These are phyloP conservation scores for Stenopsyche tienmushanensis DNA, from an alignment of 1,140 invertebrate genomes.

Conservation along the genomic window DNA sequence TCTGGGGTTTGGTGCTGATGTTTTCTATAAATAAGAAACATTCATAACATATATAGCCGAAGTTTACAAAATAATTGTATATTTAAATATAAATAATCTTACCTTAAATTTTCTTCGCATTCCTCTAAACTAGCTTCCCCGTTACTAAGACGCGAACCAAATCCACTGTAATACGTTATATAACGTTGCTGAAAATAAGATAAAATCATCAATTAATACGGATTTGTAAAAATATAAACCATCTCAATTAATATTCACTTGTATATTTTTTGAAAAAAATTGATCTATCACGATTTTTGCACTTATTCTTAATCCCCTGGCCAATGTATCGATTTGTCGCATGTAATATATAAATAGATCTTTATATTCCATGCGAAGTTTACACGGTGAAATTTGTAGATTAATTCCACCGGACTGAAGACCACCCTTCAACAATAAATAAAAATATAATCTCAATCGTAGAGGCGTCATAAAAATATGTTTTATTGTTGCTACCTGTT, in stretches of 20 bases:
- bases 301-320: slow-evolving; percentile 57
- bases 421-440: slow-evolving; percentile 40
- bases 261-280: slow-evolving; percentile 50
- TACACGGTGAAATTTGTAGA: slow-evolving; percentile 57
- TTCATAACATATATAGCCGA: background rate
- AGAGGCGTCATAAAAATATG: too few relatives aligned
- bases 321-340: slow-evolving; percentile 62
- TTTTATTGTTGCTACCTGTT: slow-evolving; percentile 60
- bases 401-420: slow-evolving; percentile 63
- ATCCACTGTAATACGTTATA: slow-evolving; percentile 57
- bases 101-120: slow-evolving; percentile 55
- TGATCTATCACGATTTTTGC: slow-evolving; percentile 56
- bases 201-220: slow-evolving; percentile 30
- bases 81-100: too few relatives aligned
- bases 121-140: slow-evolving; percentile 62
- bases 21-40: slow-evolving; percentile 32
- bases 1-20: slow-evolving; percentile 24
- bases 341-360: slow-evolving; percentile 61
- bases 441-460: too few relatives aligned
- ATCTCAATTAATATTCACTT: too few relatives aligned
- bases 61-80: background rate
- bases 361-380: slow-evolving; percentile 56
- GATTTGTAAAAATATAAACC: slow-evolving; percentile 2
- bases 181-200: slow-evolving; percentile 55
- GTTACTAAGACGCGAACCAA: slow-evolving; percentile 58